Evolutionary conservation across 2,113 vertebrate genomes (phyloP).

Genomic region (Phyllopteryx taeniolatus): DNA sequence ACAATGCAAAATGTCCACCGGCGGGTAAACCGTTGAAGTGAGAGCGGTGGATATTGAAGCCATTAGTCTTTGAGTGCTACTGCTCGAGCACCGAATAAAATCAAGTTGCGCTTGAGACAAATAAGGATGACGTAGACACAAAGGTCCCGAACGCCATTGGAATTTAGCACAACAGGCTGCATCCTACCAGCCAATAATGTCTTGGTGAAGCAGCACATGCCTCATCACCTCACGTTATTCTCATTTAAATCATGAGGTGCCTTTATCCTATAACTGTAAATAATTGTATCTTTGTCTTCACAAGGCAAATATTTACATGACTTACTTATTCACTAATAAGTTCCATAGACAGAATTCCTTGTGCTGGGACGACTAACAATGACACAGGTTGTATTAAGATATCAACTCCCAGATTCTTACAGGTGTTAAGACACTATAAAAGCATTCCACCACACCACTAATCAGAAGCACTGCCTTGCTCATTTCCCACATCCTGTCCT

Average conservation of each 20-base stretch:
- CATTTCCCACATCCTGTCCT: too few relatives aligned
- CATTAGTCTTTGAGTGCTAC: conserved; percentile 30
- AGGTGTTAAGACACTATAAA: too few relatives aligned
- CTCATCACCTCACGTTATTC: background rate
- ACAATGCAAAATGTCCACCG: background rate
- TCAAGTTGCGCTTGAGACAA: conserved; percentile 27
- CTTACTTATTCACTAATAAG: too few relatives aligned
- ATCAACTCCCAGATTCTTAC: too few relatives aligned
- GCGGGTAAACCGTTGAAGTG: background rate
- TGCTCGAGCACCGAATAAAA: conserved; percentile 24
- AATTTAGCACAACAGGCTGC: background rate
- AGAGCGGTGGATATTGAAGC: conserved; percentile 21
- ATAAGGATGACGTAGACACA: background rate
- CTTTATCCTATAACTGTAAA: background rate
- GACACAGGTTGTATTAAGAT: too few relatives aligned
- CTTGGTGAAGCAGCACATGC: background rate
- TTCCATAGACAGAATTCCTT: too few relatives aligned
- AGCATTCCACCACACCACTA: too few relatives aligned
- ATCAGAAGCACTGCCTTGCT: too few relatives aligned
- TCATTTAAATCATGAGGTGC: background rate
- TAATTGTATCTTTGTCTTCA: background rate
- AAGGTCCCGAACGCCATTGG: background rate
- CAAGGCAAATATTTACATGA: too few relatives aligned
- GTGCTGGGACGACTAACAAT: too few relatives aligned
- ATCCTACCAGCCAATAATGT: background rate